Evolutionary conservation across 2,797 vertebrate species (phyloP).

Genomic region (Champsocephalus esox): DNA sequence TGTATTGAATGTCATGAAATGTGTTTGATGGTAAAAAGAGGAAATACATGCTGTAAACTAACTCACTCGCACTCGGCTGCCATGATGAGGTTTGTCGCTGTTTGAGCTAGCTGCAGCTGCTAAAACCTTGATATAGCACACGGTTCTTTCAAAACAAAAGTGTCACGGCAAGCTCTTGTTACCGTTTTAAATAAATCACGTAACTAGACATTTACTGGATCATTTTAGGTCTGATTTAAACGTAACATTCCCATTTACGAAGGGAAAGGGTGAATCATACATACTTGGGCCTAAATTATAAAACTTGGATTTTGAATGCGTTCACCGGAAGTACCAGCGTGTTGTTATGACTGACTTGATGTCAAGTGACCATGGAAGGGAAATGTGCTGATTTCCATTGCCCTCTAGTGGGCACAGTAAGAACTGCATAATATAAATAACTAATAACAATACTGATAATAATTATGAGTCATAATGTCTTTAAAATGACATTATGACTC

Average conservation of each 20-base stretch:
- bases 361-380: too few relatives aligned
- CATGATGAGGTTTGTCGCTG: constrained; percentile 65
- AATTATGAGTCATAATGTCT: neutral
- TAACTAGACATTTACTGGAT: too few relatives aligned
- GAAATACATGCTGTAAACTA: constrained; percentile 15
- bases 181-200: neutral
- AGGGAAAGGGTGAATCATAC: fast-evolving
- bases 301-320: constrained; percentile 1
- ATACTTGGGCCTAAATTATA: fast-evolving
- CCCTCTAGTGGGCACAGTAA: neutral
- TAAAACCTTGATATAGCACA: neutral
- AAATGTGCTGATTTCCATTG: neutral
- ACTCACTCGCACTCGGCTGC: constrained; percentile 87
- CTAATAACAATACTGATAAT: neutral
- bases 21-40: neutral
- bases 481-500: too few relatives aligned
- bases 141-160: constrained; percentile 27
- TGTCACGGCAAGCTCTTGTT: too few relatives aligned
- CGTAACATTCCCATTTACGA: neutral
- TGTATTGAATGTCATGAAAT: fast-evolving
- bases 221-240: fast-evolving
- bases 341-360: neutral
- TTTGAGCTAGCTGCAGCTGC: neutral
- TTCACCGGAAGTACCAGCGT: neutral
- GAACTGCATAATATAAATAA: neutral